Conservation (phyloP, 2,113 vertebrate species). For the Microcebus lehilahytsara region DNA sequence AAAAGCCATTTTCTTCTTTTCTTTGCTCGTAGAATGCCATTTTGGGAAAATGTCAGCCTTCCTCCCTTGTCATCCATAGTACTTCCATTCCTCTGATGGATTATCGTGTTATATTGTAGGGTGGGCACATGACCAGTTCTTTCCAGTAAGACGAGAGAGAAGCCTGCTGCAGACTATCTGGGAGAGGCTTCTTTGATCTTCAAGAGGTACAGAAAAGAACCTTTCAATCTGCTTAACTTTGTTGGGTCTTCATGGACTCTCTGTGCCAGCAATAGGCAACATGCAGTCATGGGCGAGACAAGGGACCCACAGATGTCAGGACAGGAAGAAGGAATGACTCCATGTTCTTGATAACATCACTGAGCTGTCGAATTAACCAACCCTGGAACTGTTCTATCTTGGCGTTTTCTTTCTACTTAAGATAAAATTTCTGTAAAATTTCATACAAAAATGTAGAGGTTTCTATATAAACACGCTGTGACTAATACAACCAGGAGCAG, state of each 20-base stretch:
- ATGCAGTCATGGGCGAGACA: background rate
- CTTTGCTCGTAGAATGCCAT: background rate
- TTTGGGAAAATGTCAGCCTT: rapidly evolving
- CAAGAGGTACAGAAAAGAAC: background rate
- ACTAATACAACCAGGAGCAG: background rate
- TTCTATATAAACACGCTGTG: background rate
- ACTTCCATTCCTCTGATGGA: background rate
- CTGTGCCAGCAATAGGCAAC: background rate
- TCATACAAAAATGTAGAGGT: background rate
- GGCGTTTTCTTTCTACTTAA: background rate
- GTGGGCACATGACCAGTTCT: rapidly evolving
- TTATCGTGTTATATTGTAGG: background rate
- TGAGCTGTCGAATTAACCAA: background rate
- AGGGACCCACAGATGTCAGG: background rate
- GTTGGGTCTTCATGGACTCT: background rate
- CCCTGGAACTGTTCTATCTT: background rate
- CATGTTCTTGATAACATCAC: background rate
- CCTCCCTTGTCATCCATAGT: background rate
- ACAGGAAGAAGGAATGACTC: background rate
- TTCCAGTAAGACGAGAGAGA: background rate
- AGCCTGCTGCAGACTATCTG: background rate
- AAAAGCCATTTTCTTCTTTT: background rate
- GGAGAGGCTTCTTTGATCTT: background rate
- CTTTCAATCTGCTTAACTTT: background rate
- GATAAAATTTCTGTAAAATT: background rate